Evolutionary conservation across 2,888 invertebrate genomes (phyloP).

Genomic region (Melolontha melolontha): DNA sequence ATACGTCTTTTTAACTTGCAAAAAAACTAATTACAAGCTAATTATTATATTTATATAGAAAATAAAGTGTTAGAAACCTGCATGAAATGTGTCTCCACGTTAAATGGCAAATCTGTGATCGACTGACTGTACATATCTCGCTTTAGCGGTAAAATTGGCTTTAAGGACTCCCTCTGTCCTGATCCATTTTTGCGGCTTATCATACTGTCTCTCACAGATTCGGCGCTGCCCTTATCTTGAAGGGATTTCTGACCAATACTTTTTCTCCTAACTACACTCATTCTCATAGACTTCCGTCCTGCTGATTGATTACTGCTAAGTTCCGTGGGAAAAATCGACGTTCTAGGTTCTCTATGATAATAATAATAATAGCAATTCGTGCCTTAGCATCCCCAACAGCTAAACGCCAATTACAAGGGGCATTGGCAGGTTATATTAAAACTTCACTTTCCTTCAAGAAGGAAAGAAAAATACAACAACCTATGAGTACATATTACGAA

Average conservation of each 20-base stretch:
- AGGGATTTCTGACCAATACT: neutral
- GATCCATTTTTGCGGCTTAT: neutral
- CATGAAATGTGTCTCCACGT: constrained; percentile 63
- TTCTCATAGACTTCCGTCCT: neutral
- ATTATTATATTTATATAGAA: no score
- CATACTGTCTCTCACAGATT: constrained; percentile 2
- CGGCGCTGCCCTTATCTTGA: neutral
- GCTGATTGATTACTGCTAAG: no score
- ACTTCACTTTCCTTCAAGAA: no score
- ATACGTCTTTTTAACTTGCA: no score
- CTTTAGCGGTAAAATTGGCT: neutral
- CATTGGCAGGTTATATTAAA: no score
- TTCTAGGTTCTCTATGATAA: neutral
- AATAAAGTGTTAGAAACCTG: constrained; percentile 57
- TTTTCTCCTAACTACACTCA: neutral
- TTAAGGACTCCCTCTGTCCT: neutral
- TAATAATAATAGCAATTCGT: no score
- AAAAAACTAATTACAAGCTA: no score
- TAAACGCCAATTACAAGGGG: no score
- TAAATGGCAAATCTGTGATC: constrained; percentile 34
- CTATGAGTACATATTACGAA: no score
- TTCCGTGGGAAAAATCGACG: neutral
- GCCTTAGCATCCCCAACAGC: no score
- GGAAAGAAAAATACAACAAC: no score
- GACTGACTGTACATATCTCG: constrained; percentile 42